Base-by-base conservation (phyloP, 2,113 vertebrate genomes). In the Tenebrosternarchus preto region DNA sequence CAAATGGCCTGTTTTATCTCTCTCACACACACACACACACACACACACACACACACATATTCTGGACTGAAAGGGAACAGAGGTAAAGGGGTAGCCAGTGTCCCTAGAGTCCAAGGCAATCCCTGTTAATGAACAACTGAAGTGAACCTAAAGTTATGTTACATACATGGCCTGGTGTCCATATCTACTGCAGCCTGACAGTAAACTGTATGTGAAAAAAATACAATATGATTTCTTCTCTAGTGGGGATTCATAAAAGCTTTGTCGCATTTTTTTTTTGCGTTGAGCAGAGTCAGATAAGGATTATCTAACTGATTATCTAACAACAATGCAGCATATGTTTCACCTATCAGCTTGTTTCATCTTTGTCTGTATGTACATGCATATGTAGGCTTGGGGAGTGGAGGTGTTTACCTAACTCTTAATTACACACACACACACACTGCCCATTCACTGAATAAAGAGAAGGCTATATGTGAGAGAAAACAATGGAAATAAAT, bases 101-200 rank as follows among this genome's bases (percentile, higher is more conserved):
- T 64, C 17, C 12, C 24, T 57, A 39, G 27, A 70, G 80, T 87
- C 60, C 84, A 87, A 82, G 70, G 84, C 67, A 85, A 73, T 17
- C 59, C 57, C 55, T 50, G 80, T 87, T 53, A 87, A 87, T 87
- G 43, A 82, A 70, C 84, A 78, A 86, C 70, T 64, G 25, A 61
- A 9, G 9, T 17, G 53, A 4, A 33, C 60, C 60, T 43, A 50
- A 19, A 63, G 31, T 83, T 73, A 59, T 75, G 50, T 60, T 66
- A 82, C n/a, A 64, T 29, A 63, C 31, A 68, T 63, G 56, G 43
- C 15, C 29, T 53, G 22, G n/a, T 75, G 29, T 63, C 55, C 43
- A 57, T 5, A 0, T 4, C 36, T 60, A 71, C 19, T 50, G 11
- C 25, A 9, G 56, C 36, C 33, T 53, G 43, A 63, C 53, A 33